Base-by-base conservation (phyloP, 2,113 vertebrate species). In the Drymodes brunneopygia region DNA sequence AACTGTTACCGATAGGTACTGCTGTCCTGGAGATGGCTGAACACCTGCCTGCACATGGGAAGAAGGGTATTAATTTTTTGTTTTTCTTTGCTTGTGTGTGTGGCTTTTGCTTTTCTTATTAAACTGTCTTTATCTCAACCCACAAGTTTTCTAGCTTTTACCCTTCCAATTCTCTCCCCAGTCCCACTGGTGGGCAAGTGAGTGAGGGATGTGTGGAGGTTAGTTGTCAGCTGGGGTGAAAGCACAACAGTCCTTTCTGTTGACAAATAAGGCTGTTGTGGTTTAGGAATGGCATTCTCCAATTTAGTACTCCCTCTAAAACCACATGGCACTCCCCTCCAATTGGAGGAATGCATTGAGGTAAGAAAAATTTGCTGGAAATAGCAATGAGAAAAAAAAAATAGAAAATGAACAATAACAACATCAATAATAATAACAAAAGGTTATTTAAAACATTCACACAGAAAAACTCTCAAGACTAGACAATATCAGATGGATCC, bases 261-360 rank as follows among this genome's bases (percentile, higher is more conserved):
- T 57, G 35, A 50, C 35, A 57, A 5, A 11, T 29, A 29, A 65
- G 24, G 24, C 35, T 65, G 42, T 24, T 74, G 60, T 25, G 35
- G 15, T 57, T 48, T 35, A 66, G 51, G 61, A 75, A 24, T 66
- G 8, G 51, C 25, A 11, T 48, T 66, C 31, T 50, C 31, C 44
- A 66, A 5, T 75, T 66, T 6, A 21, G 20, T 50, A 42, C 13
- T 75, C 44, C 24, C 61, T 35, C 31, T 29, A 57, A 85, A 75
- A 66, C 51, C 24, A 42, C 0, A 0, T 16, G 25, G 35, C 0
- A 0, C 20, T 75, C 10, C 4, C 35, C 21, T 66, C 71, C 31
- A 57, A 13, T 1, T 35, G 24, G n/a, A 48, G 29, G 25, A 16
- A 57, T 0, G 0, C 4, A 1, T 17, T 66, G 31, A 85, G 61